Conservation (phyloP, 2,113 vertebrate genomes). For the Nematolebias whitei region DNA sequence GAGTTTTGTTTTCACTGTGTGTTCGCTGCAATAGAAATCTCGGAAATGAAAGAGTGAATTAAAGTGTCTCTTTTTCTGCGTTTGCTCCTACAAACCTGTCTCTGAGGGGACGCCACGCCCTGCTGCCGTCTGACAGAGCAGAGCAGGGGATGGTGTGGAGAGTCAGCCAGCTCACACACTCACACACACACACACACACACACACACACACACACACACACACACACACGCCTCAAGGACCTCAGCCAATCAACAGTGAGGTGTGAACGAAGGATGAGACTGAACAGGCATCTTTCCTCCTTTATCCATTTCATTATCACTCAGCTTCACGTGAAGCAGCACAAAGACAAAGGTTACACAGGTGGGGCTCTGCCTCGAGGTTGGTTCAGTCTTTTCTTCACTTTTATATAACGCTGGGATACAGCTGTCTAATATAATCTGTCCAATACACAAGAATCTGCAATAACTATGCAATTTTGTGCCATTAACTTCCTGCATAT, state of each 20-base stretch:
- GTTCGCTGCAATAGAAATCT: background rate
- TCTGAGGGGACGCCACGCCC: constrained; percentile 66
- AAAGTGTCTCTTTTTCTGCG: constrained; percentile 12
- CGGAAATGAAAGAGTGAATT: background rate
- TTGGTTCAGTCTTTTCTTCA: background rate
- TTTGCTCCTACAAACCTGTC: constrained; percentile 25
- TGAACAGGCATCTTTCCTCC: constrained; percentile 23
- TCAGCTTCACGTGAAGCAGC: constrained; percentile 1
- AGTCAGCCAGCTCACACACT: constrained; percentile 27
- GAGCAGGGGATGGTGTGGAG: constrained; percentile 26
- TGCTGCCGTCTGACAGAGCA: constrained; percentile 46
- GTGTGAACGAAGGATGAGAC: constrained; percentile 45
- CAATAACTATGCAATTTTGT: too few relatives aligned
- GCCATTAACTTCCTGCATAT: too few relatives aligned
- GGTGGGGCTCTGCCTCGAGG: background rate
- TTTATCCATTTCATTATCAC: constrained; percentile 17
- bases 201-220: constrained; percentile 18
- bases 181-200: constrained; percentile 1
- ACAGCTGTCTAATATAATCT: too few relatives aligned
- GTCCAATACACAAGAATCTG: too few relatives aligned
- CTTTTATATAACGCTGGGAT: too few relatives aligned
- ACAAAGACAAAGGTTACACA: too few relatives aligned
- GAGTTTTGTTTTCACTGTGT: background rate
- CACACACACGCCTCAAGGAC: constrained; percentile 6
- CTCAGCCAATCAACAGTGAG: constrained; percentile 39